Percentiles rank a stretch among this genome's conserved stretches.
These are phyloP conservation scores for Tangara arthus DNA, from an alignment of 2,797 vertebrate species.

Conservation along the genomic window DNA sequence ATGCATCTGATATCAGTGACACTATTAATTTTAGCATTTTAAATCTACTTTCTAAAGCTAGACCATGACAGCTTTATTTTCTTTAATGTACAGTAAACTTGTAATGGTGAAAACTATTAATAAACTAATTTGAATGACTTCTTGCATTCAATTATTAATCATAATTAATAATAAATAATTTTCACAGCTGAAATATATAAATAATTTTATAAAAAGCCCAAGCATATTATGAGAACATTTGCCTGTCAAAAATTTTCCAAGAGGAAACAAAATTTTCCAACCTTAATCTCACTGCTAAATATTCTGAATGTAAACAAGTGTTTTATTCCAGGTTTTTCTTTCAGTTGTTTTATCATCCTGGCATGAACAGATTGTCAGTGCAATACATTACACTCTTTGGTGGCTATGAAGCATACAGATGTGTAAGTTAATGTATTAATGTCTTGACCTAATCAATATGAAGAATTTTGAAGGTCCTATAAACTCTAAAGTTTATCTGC, in stretches of 20 bases:
- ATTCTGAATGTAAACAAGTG: neutral
- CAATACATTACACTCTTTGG: rapidly evolving
- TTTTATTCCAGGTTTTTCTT: neutral
- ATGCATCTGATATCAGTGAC: neutral
- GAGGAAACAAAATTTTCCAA: neutral
- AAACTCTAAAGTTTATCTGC: neutral
- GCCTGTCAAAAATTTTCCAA: neutral
- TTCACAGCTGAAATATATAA: neutral
- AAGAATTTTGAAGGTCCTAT: neutral
- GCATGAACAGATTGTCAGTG: neutral
- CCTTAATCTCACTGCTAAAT: neutral
- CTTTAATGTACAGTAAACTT: neutral
- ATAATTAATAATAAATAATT: neutral
- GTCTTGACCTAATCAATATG: neutral
- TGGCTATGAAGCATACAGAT: neutral
- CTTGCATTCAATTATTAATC: neutral
- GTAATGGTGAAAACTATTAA: neutral
- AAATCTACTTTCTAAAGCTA: neutral
- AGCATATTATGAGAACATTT: neutral
- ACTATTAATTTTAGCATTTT: neutral
- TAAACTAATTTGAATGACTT: neutral
- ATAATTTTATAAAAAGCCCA: neutral
- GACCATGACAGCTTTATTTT: neutral
- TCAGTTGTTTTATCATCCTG: neutral
- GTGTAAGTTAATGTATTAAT: neutral